phyloP scores from a whole-genome alignment of 2,888 invertebrate genomes.

The Ametastegia equiseti region DNA sequence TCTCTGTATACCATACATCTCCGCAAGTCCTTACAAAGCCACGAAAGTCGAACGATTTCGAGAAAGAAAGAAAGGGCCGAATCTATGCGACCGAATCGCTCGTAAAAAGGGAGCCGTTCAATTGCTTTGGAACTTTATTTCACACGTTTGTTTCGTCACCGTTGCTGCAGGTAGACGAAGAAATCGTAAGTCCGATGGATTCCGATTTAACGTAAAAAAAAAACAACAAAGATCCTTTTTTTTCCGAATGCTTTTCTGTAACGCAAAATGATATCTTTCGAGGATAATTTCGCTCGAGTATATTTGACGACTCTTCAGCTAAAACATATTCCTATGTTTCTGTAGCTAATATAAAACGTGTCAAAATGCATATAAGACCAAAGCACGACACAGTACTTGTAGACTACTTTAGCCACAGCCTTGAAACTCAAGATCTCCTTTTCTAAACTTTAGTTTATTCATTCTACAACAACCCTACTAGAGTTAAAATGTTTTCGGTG shows the following conservation, averaged over 20 bases:
- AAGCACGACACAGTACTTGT: not conserved
- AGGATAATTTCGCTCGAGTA: too few species aligned
- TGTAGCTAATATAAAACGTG: too few species aligned
- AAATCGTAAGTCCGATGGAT: too few species aligned
- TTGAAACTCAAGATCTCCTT: constrained; percentile 19
- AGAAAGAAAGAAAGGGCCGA: too few species aligned
- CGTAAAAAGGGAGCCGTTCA: not conserved
- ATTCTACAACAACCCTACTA: not conserved
- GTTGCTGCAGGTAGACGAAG: not conserved
- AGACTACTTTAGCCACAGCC: not conserved
- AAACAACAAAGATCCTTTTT: too few species aligned
- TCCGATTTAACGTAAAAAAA: too few species aligned
- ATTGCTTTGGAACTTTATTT: constrained; percentile 11
- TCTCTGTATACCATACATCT: not conserved
- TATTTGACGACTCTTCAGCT: too few species aligned
- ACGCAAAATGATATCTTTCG: too few species aligned
- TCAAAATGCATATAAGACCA: too few species aligned
- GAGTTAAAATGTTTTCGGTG: constrained; percentile 6
- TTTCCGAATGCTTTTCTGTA: too few species aligned
- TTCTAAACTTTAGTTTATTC: constrained; percentile 18
- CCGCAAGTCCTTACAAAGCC: not conserved
- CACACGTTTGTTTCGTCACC: not conserved
- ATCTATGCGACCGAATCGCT: not conserved
- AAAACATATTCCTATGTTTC: too few species aligned
- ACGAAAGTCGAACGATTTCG: constrained; percentile 14